Percentiles rank a stretch among this genome's conserved stretches.
These are phyloP conservation scores for Mesoclemmys tuberculata DNA, from an alignment of 2,113 vertebrate species.

Conservation along the genomic window DNA sequence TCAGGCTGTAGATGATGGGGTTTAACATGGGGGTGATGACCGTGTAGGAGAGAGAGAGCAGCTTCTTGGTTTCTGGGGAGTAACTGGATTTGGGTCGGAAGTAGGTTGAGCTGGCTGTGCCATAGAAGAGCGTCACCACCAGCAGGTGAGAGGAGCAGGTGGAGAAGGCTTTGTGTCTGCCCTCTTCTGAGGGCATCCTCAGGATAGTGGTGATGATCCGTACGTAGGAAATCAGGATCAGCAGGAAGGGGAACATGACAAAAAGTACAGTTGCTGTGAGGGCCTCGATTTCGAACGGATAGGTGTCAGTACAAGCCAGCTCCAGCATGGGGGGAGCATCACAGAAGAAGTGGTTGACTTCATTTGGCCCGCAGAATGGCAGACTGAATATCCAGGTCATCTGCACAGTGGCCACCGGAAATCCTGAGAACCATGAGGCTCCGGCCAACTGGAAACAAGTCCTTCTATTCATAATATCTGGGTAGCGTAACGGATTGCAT, in stretches of 20 bases:
- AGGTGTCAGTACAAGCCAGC: slow-evolving; percentile 62
- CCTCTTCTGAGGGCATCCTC: slow-evolving; percentile 60
- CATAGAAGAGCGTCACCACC: slow-evolving; percentile 72
- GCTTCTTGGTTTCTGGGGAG: slow-evolving; percentile 63
- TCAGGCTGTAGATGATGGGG: slow-evolving; percentile 70
- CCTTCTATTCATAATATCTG: slow-evolving; percentile 42
- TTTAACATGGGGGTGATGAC: slow-evolving; percentile 72
- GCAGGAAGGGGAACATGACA: slow-evolving; percentile 64
- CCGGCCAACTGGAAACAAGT: slow-evolving; percentile 43
- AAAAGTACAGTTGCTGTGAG: slow-evolving; percentile 63
- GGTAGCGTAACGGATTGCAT: slow-evolving; percentile 44
- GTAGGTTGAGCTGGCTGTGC: slow-evolving; percentile 67
- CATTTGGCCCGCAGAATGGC: slow-evolving; percentile 65
- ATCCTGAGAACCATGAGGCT: slow-evolving; percentile 62
- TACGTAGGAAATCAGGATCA: slow-evolving; percentile 68
- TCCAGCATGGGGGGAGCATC: slow-evolving; percentile 58
- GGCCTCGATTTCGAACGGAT: slow-evolving; percentile 66
- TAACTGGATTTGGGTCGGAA: slow-evolving; percentile 53
- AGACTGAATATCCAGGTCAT: slow-evolving; percentile 70
- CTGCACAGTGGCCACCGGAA: slow-evolving; percentile 69
- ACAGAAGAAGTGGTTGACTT: slow-evolving; percentile 65
- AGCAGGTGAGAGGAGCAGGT: slow-evolving; percentile 73
- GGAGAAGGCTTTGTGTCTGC: slow-evolving; percentile 64
- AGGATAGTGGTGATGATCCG: slow-evolving; percentile 60
- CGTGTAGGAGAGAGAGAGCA: slow-evolving; percentile 68